Base-by-base conservation (phyloP, 2,888 invertebrate species). In the Heliconius cydno region DNA sequence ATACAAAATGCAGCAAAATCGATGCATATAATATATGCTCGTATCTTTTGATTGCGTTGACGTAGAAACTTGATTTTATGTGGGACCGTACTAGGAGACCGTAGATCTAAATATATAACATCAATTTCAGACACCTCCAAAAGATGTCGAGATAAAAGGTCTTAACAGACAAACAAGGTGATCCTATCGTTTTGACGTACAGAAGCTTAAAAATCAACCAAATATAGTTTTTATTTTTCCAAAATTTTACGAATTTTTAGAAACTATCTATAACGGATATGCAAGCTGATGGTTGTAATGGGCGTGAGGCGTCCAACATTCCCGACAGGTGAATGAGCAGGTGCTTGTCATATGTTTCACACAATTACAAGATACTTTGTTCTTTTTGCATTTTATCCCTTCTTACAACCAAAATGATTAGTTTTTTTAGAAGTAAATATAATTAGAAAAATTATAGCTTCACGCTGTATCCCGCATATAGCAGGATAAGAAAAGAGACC, bases 281-380 rank as follows among this genome's bases (percentile, higher is more conserved):
- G 73, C 73, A 73, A 73, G 73, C 73, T 73, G 70, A 0, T 46
- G 60, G 5, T 72, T 6, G 30, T 46, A 73, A 60, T 25, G 9
- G n/a, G 30, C 34, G 57, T 13, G 57, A 30, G 72, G 57, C 34
- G 38, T 73, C 52, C 38, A n/a, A 34, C 25, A n/a, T 60, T 38
- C n/a, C 60, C 57, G 82, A 82, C 87, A 86, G 87, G 86, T 86
- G 84, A 72, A 38, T 68, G 77, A 82, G 84, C 91, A 92, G 91
- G 89, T 91, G 91, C 76, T 28, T 13, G 72, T 67, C 81, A 80
- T 78, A 79, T 83, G 83, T 75, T 22, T 63, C 30, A 76, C 67
- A 89, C 89, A 15, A 60, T 73, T 34, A 2, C 88, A 87, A 86
- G 13, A n/a, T 57, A 15, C 34, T 25, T 30, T 60, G 52, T 68